Conservation (phyloP, 2,888 invertebrate species). For the Limnephilus marmoratus region DNA sequence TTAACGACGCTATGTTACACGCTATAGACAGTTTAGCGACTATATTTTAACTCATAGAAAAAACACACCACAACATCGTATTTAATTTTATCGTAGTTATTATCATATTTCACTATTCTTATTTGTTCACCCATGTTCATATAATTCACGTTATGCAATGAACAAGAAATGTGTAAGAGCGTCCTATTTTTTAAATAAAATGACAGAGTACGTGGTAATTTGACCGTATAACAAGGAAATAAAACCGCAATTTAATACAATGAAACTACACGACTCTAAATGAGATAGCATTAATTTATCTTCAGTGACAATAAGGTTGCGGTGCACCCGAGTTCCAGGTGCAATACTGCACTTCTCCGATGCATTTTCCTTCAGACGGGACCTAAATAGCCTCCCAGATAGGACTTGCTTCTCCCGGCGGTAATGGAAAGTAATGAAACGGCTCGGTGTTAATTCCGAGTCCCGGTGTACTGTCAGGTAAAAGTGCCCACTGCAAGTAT, state of each 20-base stretch:
- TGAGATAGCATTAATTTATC: neutral
- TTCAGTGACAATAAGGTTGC: neutral
- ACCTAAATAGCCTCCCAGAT: constrained; percentile 31
- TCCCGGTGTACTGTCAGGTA: neutral
- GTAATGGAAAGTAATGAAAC: constrained; percentile 43
- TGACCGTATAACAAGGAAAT: neutral
- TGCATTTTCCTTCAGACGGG: constrained; percentile 32
- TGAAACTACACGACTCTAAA: neutral
- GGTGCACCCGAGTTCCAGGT: neutral
- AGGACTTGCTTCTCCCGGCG: neutral
- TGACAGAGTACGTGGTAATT: too few relatives aligned
- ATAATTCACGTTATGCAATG: too few relatives aligned
- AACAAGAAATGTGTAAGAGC: too few relatives aligned
- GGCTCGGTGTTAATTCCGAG: constrained; percentile 19
- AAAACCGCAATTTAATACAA: neutral
- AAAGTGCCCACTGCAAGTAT: neutral
- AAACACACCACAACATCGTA: too few relatives aligned
- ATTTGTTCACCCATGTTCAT: too few relatives aligned
- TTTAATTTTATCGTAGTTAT: too few relatives aligned
- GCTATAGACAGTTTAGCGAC: too few relatives aligned
- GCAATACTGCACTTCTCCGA: constrained; percentile 37
- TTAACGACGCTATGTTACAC: too few relatives aligned
- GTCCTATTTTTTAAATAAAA: too few relatives aligned
- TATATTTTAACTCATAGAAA: too few relatives aligned
- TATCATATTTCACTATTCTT: too few relatives aligned